These are phyloP conservation scores for Chaetogeoica ovagalla DNA, from an alignment of 2,888 invertebrate genomes.

Conservation along the genomic window DNA sequence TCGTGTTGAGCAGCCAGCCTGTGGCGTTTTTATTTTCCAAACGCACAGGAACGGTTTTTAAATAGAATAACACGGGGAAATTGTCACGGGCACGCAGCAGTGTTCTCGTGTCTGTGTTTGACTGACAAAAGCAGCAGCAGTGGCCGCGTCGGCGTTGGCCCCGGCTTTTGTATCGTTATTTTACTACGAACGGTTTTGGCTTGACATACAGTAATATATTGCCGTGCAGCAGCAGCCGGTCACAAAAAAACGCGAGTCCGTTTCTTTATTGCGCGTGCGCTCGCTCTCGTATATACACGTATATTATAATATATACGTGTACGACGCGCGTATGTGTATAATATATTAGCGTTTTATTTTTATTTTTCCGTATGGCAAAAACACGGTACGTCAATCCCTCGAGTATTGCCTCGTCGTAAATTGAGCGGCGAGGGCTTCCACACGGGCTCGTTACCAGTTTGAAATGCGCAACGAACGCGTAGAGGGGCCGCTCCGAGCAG, in stretches of 20 bases:
- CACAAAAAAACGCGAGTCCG: slow-evolving; percentile 28
- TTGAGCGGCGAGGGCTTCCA: neutral
- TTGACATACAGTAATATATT: slow-evolving; percentile 51
- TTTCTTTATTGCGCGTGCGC: slow-evolving; percentile 12
- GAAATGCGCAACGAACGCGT: neutral
- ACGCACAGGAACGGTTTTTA: neutral
- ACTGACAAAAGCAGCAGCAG: slow-evolving; percentile 42
- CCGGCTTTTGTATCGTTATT: neutral
- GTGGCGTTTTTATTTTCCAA: neutral
- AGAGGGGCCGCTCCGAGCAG: too few species aligned
- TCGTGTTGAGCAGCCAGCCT: too few species aligned
- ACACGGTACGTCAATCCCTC: neutral
- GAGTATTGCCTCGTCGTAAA: neutral
- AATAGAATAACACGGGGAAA: neutral
- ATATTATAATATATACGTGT: neutral
- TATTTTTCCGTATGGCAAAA: neutral
- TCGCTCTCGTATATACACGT: too few species aligned
- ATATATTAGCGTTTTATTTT: neutral
- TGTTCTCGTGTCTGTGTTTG: neutral
- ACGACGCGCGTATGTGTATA: too few species aligned
- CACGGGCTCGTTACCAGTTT: neutral
- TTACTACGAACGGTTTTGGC: slow-evolving; percentile 24
- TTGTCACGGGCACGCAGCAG: neutral
- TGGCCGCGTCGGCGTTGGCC: too few species aligned
- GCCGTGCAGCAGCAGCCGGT: slow-evolving; percentile 18